Conservation (phyloP, 2,888 invertebrate genomes). For the Drosophila austrosaltans region DNA sequence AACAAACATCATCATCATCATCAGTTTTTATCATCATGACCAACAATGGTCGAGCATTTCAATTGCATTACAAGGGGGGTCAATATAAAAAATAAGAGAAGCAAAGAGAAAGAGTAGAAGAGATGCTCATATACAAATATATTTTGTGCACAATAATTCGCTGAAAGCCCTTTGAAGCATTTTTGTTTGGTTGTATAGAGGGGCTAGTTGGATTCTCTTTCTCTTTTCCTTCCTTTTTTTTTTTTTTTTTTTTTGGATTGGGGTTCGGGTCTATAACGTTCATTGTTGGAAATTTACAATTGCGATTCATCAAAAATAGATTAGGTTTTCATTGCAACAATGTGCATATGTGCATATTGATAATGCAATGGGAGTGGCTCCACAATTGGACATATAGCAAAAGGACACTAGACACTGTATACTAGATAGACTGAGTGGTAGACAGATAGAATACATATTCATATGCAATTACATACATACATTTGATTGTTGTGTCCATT, state of each 20-base stretch:
- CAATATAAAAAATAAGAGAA: conserved; percentile 19
- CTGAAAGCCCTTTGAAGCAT: conserved; percentile 39
- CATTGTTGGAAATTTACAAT: conserved; percentile 69
- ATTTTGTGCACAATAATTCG: conserved; percentile 48
- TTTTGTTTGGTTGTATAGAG: conserved; percentile 20
- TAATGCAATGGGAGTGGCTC: neutral
- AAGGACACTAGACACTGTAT: conserved; percentile 23
- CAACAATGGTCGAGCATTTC: conserved; percentile 40
- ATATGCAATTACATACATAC: neutral
- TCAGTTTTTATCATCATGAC: neutral
- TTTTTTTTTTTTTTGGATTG: neutral
- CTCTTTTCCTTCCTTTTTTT: neutral
- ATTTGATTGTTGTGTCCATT: neutral
- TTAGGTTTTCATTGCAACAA: conserved; percentile 69
- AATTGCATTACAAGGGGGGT: conserved; percentile 59
- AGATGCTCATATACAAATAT: neutral
- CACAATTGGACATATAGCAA: conserved; percentile 15
- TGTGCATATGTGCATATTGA: conserved; percentile 39
- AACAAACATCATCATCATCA: conserved; percentile 9
- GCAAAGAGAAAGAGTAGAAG: neutral
- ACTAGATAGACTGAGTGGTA: conserved; percentile 3
- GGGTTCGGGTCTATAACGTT: neutral
- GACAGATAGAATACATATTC: conserved; percentile 16
- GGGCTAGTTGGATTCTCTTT: conserved; percentile 2
- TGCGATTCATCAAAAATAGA: conserved; percentile 79